These are phyloP conservation scores for Elachura formosa DNA, from an alignment of 2,113 vertebrate species.

Conservation along the genomic window DNA sequence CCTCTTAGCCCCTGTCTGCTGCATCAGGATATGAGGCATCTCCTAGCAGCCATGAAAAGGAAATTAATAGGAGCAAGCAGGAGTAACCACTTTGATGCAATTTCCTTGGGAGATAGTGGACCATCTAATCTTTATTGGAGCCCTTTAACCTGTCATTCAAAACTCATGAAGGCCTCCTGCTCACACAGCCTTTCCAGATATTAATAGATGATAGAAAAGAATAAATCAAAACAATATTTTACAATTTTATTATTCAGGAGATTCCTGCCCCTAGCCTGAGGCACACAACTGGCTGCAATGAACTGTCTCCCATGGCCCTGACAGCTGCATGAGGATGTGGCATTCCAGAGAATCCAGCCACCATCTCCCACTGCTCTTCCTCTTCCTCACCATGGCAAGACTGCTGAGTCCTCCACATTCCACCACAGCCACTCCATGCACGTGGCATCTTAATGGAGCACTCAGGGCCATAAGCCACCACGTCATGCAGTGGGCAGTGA, in stretches of 20 bases:
- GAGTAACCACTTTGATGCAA: constrained; percentile 82
- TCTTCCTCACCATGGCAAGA: neutral
- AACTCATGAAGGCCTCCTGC: constrained; percentile 68
- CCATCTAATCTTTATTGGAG: constrained; percentile 81
- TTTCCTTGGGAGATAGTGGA: constrained; percentile 80
- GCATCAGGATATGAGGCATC: constrained; percentile 76
- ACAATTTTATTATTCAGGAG: constrained; percentile 60
- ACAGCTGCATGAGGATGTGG: neutral
- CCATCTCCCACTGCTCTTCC: neutral
- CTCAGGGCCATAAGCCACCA: neutral
- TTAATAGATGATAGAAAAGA: constrained; percentile 66
- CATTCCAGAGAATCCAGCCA: neutral
- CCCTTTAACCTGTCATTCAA: constrained; percentile 81
- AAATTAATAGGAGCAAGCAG: constrained; percentile 80
- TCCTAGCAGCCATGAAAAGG: constrained; percentile 71
- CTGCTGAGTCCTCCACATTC: accelerated
- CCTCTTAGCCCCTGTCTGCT: constrained; percentile 70
- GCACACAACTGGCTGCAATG: neutral
- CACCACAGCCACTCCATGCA: accelerated
- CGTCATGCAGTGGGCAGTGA: accelerated
- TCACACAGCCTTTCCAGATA: constrained; percentile 59
- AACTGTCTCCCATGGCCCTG: neutral
- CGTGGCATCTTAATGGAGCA: neutral
- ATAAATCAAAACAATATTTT: constrained; percentile 71
- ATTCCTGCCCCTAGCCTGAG: neutral